Base-by-base conservation (phyloP, 2,797 vertebrate genomes). In the Rhinophrynus dorsalis region DNA sequence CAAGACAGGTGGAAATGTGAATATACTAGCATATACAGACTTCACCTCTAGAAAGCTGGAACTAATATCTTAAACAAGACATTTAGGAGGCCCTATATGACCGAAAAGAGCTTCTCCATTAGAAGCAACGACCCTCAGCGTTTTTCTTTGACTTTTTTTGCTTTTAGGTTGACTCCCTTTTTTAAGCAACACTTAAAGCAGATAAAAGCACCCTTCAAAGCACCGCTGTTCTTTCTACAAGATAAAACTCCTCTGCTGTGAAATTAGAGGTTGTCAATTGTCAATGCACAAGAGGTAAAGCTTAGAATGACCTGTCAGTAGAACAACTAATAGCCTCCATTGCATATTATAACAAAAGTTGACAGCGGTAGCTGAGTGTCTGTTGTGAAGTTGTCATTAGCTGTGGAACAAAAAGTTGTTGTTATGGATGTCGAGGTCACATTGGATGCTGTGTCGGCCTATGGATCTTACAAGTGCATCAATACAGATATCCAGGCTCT, bases 171-270 rank as follows among this genome's bases (percentile, higher is more conserved):
- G 51, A 70, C 35, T 57, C 1, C 10, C 8, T 58, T 54, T 63
- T 56, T 64, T 27, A 55, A 5, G 12, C 56, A 42, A 51, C 79
- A 59, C 52, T 75, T 69, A 54, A 59, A 64, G 60, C 69, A 47
- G 60, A 65, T 59, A 68, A 75, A 59, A 75, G 60, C 73, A 29
- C 26, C 37, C 0, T 15, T 73, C 59, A 73, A 45, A 63, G 66
- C 27, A 29, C 45, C 45, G 45, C 40, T 68, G 65, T 29, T 29
- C 59, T 62, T 47, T 44, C 47, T 65, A 23, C 58, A 58, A 69
- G 27, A 18, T 2, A 0, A 8, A 59, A 47, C 18, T 35, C 56
- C 24, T 70, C 1, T 17, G 18, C 29, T 73, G 60, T 58, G 45
- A 23, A 68, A 51, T 68, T 26, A 73, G 32, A 15, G 40, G 5